Percentiles rank a stretch among this genome's conserved stretches.
phyloP scores from a whole-genome alignment of 2,113 vertebrate genomes.

The Cyprinodon variegatus region DNA sequence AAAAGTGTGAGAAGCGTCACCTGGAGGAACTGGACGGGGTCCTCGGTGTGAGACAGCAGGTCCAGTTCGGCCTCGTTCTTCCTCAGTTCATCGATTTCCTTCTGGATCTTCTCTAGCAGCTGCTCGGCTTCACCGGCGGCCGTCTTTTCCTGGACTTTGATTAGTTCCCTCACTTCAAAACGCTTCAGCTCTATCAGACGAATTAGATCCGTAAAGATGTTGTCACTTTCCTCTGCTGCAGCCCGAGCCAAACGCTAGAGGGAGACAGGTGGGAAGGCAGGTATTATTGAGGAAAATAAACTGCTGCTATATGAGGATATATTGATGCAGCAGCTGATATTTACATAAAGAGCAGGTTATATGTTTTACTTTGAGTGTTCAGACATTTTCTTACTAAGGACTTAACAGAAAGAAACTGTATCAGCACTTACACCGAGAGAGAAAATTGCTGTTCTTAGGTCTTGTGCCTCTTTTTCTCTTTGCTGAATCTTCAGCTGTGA shows the following conservation, averaged over 20 bases:
- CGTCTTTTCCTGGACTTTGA: constrained; percentile 73
- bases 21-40: constrained; percentile 77
- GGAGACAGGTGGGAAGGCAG: neutral
- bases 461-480: constrained; percentile 72
- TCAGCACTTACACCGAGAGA: constrained; percentile 68
- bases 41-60: constrained; percentile 68
- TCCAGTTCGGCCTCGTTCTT: constrained; percentile 71
- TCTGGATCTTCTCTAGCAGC: constrained; percentile 74
- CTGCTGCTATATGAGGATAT: neutral
- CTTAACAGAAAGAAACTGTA: neutral
- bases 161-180: constrained; percentile 77
- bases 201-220: constrained; percentile 74
- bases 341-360: neutral
- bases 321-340: neutral
- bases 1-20: constrained; percentile 34
- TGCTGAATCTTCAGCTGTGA: constrained; percentile 70
- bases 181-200: constrained; percentile 76
- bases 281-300: neutral
- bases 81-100: constrained; percentile 74
- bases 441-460: constrained; percentile 75
- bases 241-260: constrained; percentile 69
- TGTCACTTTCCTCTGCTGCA: constrained; percentile 70
- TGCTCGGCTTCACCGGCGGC: constrained; percentile 66
- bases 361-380: neutral
- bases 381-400: neutral